phyloP scores from a whole-genome alignment of 2,113 vertebrate genomes.

The Psephotus haematonotus region DNA sequence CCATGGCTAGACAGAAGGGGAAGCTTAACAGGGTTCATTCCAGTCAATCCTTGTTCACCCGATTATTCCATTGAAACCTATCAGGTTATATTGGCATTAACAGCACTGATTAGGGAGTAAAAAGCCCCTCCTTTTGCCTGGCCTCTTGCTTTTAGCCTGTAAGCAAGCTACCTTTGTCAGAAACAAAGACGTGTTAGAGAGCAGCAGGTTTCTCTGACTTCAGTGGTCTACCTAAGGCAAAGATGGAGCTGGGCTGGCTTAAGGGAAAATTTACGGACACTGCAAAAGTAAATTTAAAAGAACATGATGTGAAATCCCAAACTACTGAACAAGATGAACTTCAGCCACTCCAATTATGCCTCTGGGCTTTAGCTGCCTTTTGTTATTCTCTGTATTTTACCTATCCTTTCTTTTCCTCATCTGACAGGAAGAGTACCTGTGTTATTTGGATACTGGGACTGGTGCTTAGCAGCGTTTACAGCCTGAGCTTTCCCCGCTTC shows the following conservation, averaged over 20 bases:
- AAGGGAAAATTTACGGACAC: neutral
- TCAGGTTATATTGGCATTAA: neutral
- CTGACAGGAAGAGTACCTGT: neutral
- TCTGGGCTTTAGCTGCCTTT: neutral
- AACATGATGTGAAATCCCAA: neutral
- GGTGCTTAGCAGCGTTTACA: neutral
- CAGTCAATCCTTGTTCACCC: neutral
- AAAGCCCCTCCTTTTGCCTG: neutral
- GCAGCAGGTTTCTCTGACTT: neutral
- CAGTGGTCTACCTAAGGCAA: neutral
- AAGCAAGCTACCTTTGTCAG: neutral
- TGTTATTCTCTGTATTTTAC: neutral
- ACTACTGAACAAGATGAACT: neutral
- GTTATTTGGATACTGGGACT: neutral
- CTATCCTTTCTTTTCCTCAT: neutral
- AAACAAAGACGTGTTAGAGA: neutral
- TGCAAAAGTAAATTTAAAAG: constrained; percentile 2
- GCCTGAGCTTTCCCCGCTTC: neutral
- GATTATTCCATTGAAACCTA: neutral
- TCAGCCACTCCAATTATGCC: neutral
- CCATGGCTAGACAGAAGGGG: neutral
- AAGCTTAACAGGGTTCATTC: neutral
- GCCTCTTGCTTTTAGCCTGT: neutral
- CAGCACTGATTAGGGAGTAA: neutral
- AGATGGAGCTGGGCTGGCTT: fast-evolving